Evolutionary conservation across 1,140 invertebrate species (phyloP), one percentile per base, ranked within the genome.

Genomic region (Mactra quadrangularis): DNA sequence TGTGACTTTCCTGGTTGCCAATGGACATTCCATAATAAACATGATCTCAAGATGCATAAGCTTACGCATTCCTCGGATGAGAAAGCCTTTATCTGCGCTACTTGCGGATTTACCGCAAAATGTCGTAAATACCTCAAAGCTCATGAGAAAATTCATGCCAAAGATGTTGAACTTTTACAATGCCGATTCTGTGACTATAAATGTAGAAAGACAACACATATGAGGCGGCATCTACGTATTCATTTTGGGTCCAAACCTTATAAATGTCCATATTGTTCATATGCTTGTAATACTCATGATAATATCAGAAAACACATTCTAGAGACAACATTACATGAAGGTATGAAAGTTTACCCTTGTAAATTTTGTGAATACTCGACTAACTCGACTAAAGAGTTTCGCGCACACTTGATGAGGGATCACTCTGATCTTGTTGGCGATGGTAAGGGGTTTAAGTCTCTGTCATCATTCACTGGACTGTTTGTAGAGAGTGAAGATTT

Each of bases 241-340:
- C 97, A 99, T 91, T 99, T 97, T 0, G 96, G 97, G 74, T 94
- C 95, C 76, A 96, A 96, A 85, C 97, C 97, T 0, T 96, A 95
- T 92, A 94, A 95, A 90, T 98, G 97, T 90, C 93, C 94, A 0
- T 94, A 96, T 79, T 98, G 97, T 89, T 94, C 95, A 31, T 97
- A 96, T 87, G 94, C 94, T 0, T 97, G 96, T 90, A 97, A 96
- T 84, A 96, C 95, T 86, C 93, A 97, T 95, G 97, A 97, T 90
- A 97, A 97, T 91, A 94, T 98, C 3, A 94, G 97, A 3, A 97
- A 97, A 88, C 97, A 98, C 92, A 95, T 97, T 1, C 91, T 97
- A 9, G 64, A 68, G 17, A 96, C 96, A 1, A 95, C 94, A 64
- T 95, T 96, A 57, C 97, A 98, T 92, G 94, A 94, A 0, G 96